These are phyloP conservation scores for Rhamnusium bicolor DNA, from an alignment of 2,888 invertebrate genomes.

Conservation along the genomic window DNA sequence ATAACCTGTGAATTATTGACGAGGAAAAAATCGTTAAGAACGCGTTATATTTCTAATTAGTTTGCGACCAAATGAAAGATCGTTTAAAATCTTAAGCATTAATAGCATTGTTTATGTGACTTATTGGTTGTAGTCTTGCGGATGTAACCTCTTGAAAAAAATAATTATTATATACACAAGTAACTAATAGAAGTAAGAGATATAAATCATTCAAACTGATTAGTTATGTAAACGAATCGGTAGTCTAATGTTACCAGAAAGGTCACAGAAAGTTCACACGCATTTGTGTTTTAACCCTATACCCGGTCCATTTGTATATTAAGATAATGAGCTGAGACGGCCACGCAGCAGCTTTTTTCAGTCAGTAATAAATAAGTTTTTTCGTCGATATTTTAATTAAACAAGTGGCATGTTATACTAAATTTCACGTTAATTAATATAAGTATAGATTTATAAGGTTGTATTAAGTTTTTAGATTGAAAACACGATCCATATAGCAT, in stretches of 20 bases:
- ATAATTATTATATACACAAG: neutral
- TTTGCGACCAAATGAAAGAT: neutral
- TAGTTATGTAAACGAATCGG: slow-evolving; percentile 35
- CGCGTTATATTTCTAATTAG: slow-evolving; percentile 4
- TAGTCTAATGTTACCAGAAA: slow-evolving; percentile 24
- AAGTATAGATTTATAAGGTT: neutral
- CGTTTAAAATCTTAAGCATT: neutral
- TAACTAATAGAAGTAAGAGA: slow-evolving; percentile 25
- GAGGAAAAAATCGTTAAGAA: too few species aligned
- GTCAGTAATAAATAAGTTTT: slow-evolving; percentile 24
- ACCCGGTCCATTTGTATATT: slow-evolving; percentile 2
- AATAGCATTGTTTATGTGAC: neutral
- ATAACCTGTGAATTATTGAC: too few species aligned
- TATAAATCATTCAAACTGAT: slow-evolving; percentile 40
- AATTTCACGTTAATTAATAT: slow-evolving; percentile 16
- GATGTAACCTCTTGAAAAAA: neutral
- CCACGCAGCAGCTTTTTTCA: neutral
- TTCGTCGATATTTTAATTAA: slow-evolving; percentile 24
- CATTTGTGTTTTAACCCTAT: slow-evolving; percentile 20
- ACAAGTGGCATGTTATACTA: slow-evolving; percentile 12
- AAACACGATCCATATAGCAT: neutral
- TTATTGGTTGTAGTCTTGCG: neutral
- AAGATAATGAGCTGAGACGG: slow-evolving; percentile 14
- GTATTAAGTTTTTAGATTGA: neutral
- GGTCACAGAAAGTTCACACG: slow-evolving; percentile 16